Evolutionary conservation across 2,113 vertebrate species (phyloP), one percentile per base, ranked within the genome.

Genomic region (Cichladusa arquata): DNA sequence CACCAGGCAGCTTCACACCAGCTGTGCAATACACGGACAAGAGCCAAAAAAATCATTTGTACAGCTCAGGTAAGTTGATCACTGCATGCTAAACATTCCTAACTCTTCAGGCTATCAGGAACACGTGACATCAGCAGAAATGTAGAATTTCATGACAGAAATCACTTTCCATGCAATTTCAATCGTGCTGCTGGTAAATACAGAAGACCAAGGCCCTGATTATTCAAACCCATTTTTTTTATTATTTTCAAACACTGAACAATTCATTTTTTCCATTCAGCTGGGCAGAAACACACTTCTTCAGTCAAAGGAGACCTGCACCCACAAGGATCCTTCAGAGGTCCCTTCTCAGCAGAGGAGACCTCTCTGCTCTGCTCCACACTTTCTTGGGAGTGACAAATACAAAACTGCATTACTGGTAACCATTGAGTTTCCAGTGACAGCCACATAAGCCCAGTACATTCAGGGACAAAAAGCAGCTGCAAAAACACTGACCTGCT

Each of bases 401-500:
- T 1, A 70, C 38, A 60, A n/a, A 86, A 25, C 64, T 19, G 4
- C 10, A n/a, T 22, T 36, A 25, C 14, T 19, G 36, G 44, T 40
- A 93, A 67, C 64, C 67, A 56, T 14, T 0, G 0, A 89, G 92
- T 53, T 78, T 13, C 60, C 10, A 88, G 56, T 6, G 42, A 81
- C 76, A 81, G 80, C 42, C 88, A 67, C 22, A 0, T 8, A 62
- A 71, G 24, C 31, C 33, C 65, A 74, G 60, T 29, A 70, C 50
- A 91, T 64, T 83, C 65, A 38, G 25, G 40, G 71, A 20, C 40
- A 40, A 34, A 67, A 76, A 85, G 22, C 79, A 94, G 82, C 93
- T 89, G 89, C 36, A 81, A 81, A 94, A 96, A 94, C 87, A 92
- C 24, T 74, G 77, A 85, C 80, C 91, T 93, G 72, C 64, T 90